Evolutionary conservation across 1,140 invertebrate genomes (phyloP), one percentile per base, ranked within the genome.

Genomic region (Neocloeon triangulifer): DNA sequence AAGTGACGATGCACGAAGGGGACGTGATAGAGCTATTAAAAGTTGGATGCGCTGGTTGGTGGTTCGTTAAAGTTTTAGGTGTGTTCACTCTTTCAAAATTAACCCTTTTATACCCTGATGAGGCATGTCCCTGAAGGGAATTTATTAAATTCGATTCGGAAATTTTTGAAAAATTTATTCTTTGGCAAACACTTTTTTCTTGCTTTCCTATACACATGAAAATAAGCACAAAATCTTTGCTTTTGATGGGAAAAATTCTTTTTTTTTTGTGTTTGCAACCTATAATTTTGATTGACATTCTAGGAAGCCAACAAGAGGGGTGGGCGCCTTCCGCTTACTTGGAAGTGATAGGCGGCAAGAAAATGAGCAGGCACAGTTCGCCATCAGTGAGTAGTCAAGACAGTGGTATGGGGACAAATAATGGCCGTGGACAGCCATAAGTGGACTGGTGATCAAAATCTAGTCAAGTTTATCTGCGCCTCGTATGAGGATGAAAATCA

Each of bases 271-370:
- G n/a, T n/a, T n/a, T n/a, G n/a, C n/a, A n/a, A n/a, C n/a, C n/a
- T n/a, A n/a, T 2, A 32, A 40, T 40, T 12, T 35, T 39, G 9
- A 32, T 41, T 44, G 7, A 13, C 22, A 8, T 15, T 27, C 26
- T 29, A 72, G 66, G 62, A 37, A 65, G 62, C 13, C 59, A 64
- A 37, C 55, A 67, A 38, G 82, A 88, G 56, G 86, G 86, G 15
- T 94, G 86, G 86, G 82, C 81, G 22, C 86, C 85, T 18, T 79
- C 81, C 4, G 80, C 81, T n/a, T 92, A 88, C 52, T 58, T 92
- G 40, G 82, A 88, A 56, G 69, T 63, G 36, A 56, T 69, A 36
- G 64, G 69, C 49, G 62, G 69, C 45, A 80, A 71, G n/a, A n/a
- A n/a, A n/a, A n/a, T n/a, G 30, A 40, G 25, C 12, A 51, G 47